Evolutionary conservation across 30 jellyfish, hydroid and myxozoan genomes (phyloP), one percentile per base, ranked within the genome.

Genomic region (Calvadosia cruxmelitensis): DNA sequence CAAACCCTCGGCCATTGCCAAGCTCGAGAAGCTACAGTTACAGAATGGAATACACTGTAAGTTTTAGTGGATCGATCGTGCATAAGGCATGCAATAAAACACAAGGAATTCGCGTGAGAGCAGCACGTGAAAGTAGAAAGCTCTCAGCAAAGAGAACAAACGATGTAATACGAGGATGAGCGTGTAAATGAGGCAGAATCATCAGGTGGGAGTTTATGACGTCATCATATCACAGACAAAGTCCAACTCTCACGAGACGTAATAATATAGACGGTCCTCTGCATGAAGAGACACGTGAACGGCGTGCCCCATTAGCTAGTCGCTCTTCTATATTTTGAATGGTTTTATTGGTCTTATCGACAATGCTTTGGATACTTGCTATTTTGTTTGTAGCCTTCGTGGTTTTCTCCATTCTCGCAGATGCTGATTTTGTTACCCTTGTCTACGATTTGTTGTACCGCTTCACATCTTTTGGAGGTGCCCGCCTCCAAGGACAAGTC

Each of bases 1-100:
- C 26, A 67, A 62, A 12, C 63, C 27, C 20, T 62, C 72, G 16
- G 70, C 34, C 93, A 80, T 80, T 48, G 25, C 30, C 26, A 52
- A 64, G 25, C 25, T 20, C 23, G 27, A 53, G 68, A 5, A 53
- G 3, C 3, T 5, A 23, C 68, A 3, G 27, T 3, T 20, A 29
- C 68, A 3, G 27, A n/a, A n/a, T n/a, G n/a, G n/a, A n/a, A n/a
- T n/a, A n/a, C n/a, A n/a, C n/a, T n/a, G n/a, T n/a, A n/a, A n/a
- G n/a, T n/a, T n/a, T n/a, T n/a, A n/a, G n/a, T n/a, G n/a, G n/a
- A n/a, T n/a, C n/a, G n/a, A n/a, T n/a, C n/a, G n/a, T n/a, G n/a
- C n/a, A n/a, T n/a, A n/a, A 42, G 20, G 20, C 10, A 42, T 42
- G 57, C 10, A 42, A 42, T 42, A 42, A 42, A 42, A 42, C 10